These are phyloP conservation scores for Trachymyrmex septentrionalis DNA, from an alignment of 1,140 invertebrate species.

Conservation along the genomic window DNA sequence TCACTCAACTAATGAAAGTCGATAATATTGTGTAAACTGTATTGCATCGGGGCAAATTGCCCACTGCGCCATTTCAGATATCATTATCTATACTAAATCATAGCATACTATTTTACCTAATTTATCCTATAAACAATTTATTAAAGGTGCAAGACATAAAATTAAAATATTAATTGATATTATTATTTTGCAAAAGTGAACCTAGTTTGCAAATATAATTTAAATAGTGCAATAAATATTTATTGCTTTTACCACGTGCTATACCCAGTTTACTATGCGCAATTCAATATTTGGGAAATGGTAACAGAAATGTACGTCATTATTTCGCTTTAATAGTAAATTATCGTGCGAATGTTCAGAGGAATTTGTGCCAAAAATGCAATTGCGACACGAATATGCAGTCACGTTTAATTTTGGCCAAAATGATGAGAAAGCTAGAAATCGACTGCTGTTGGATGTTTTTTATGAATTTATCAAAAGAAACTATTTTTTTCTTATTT, in stretches of 20 bases:
- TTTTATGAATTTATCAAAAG: not conserved
- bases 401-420: slow-evolving; percentile 39
- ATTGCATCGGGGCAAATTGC: slow-evolving; percentile 68
- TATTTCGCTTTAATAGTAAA: slow-evolving; percentile 43
- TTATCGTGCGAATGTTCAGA: slow-evolving; percentile 56
- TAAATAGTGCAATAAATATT: not conserved
- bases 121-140: no score
- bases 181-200: not conserved
- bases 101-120: not conserved
- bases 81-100: slow-evolving; percentile 34
- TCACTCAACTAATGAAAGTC: slow-evolving; percentile 47
- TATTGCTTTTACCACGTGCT: not conserved
- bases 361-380: slow-evolving; percentile 75
- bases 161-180: slow-evolving; percentile 35
- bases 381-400: slow-evolving; percentile 1
- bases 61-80: slow-evolving; percentile 70
- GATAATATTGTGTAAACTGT: slow-evolving; percentile 52
- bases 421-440: slow-evolving; percentile 39
- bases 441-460: slow-evolving; percentile 5
- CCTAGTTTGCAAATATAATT: not conserved
- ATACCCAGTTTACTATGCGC: slow-evolving; percentile 10
- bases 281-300: slow-evolving; percentile 35
- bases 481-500: not conserved
- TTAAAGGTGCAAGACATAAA: not conserved
- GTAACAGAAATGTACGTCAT: slow-evolving; percentile 4